A percentile compares a stretch with the other conserved stretches of the same genome.
Conservation (phyloP, 2,113 vertebrate genomes). For the Diphyllodes magnificus region DNA sequence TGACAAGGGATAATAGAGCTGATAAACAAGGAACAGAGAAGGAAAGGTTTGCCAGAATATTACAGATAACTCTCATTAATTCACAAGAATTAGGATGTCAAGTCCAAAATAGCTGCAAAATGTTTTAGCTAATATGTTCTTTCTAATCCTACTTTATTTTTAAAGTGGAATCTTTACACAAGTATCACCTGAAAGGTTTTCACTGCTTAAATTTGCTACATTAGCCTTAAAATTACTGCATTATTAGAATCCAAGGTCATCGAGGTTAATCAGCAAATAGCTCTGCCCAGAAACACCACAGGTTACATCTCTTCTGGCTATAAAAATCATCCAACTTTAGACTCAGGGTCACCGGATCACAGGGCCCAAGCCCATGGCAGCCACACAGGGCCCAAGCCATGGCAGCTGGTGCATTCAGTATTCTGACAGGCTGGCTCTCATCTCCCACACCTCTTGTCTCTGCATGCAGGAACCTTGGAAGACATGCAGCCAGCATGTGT, state of each 20-base stretch:
- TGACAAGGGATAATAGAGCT: background rate
- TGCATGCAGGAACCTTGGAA: background rate
- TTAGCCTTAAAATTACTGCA: background rate
- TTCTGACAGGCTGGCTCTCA: background rate
- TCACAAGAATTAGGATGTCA: slow-evolving; percentile 2
- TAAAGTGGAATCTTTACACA: background rate
- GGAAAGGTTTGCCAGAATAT: background rate
- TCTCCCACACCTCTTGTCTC: background rate
- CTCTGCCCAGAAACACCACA: background rate
- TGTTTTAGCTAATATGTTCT: background rate
- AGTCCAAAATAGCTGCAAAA: background rate
- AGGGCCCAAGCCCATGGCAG: background rate
- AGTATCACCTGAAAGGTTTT: background rate
- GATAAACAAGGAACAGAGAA: background rate
- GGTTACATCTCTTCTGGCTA: background rate
- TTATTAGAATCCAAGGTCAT: background rate
- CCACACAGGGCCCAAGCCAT: background rate
- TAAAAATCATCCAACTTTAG: background rate
- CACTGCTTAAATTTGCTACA: background rate
- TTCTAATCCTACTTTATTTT: slow-evolving; percentile 14
- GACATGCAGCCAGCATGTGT: accelerated
- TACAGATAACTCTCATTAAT: background rate
- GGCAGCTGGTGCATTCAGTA: background rate
- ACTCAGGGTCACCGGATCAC: background rate
- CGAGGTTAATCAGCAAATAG: background rate